Conservation (phyloP, 2,888 invertebrate genomes). For the Plebejus melissa region DNA sequence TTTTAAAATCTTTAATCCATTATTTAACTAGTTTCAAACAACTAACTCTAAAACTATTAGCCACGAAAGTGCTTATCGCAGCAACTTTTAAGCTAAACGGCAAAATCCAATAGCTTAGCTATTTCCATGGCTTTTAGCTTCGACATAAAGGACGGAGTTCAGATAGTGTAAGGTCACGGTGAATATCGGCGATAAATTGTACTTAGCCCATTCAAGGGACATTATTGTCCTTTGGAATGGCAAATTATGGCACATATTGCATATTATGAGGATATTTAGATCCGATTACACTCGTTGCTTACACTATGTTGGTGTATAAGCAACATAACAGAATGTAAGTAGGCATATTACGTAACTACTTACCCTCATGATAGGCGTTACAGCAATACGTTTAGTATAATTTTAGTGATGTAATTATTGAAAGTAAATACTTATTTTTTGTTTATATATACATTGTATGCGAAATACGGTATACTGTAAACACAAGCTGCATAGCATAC, state of each 20-base stretch:
- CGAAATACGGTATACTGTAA: too few relatives aligned
- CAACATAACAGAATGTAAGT: not conserved
- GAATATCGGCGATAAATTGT: constrained; percentile 9
- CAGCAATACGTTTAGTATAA: too few relatives aligned
- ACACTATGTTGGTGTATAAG: not conserved
- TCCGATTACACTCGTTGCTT: not conserved
- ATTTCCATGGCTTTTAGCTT: constrained; percentile 10
- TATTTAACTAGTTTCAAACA: not conserved
- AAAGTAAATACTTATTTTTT: too few relatives aligned
- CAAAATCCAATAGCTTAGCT: not conserved
- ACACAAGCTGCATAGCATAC: too few relatives aligned
- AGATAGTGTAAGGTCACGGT: constrained; percentile 15
- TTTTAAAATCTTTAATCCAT: not conserved
- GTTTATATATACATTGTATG: too few relatives aligned
- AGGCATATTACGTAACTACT: too few relatives aligned
- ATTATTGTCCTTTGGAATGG: not conserved
- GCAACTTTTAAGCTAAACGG: constrained; percentile 1
- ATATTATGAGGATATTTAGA: not conserved
- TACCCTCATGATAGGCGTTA: too few relatives aligned
- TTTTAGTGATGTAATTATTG: too few relatives aligned
- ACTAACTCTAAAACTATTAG: not conserved
- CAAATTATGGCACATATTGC: constrained; percentile 4
- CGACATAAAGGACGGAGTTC: not conserved
- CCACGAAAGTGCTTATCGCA: constrained; percentile 6
- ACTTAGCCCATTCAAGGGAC: not conserved